Base-by-base conservation (phyloP, 2,888 invertebrate species). In the Acrobasis consociella region DNA sequence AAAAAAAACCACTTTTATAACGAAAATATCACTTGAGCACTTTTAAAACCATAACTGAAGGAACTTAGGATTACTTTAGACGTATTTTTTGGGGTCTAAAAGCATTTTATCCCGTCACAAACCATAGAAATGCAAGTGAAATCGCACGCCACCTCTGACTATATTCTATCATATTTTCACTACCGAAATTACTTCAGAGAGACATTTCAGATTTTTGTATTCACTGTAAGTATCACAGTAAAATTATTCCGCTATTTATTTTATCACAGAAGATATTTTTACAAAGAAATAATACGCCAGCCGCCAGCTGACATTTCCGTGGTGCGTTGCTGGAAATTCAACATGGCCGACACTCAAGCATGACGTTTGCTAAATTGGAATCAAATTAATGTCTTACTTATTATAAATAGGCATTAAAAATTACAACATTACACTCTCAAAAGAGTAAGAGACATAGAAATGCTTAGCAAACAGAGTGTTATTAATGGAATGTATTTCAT, bases 271-370 rank as follows among this genome's bases (percentile, higher is more conserved):
- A 79, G 72, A 74, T 64, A 67, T 66, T 77, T 80, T 86, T 84
- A 78, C 73, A 82, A 70, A 82, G 81, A 88, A 90, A 78, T 84
- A 81, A 78, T 82, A 88, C 86, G 84, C 83, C 78, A 81, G 76
- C 84, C 81, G 85, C 91, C 93, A 93, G 92, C 92, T 93, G 93
- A 93, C 93, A 92, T 92, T 89, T 92, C 91, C 90, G 85, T 85
- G 83, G 83, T 90, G 90, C 89, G 91, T 91, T 91, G 89, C 86
- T 89, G 83, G 87, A 90, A 89, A 89, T 90, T 89, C 91, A 93
- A 93, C 85, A 93, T 93, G 93, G 93, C 93, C 83, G 90, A 83
- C 85, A 80, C 86, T 80, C 77, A 80, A 81, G 84, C 80, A 87
- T 88, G 89, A 89, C 90, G 89, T 90, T 89, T 82, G 68, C 78